phyloP scores from a whole-genome alignment of 2,797 vertebrate species.

The Spondyliosoma cantharus region DNA sequence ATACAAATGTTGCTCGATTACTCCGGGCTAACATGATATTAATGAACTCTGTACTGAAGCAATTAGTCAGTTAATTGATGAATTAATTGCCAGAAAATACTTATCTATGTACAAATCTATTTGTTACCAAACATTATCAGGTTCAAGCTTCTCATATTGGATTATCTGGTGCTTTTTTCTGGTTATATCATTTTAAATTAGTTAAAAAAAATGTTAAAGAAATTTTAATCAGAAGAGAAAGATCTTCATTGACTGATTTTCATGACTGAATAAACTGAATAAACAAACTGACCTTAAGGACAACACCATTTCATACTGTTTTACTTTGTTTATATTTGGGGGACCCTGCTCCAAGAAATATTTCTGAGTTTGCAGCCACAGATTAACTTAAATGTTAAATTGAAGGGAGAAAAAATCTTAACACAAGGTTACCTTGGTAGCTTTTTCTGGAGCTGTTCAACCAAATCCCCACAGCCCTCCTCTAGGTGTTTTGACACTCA shows the following conservation, averaged over 20 bases:
- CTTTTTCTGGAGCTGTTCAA: background rate
- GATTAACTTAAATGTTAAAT: background rate
- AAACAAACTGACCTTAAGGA: too few species aligned
- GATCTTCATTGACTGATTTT: too few species aligned
- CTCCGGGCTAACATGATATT: background rate
- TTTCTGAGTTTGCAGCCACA: background rate
- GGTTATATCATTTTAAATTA: background rate
- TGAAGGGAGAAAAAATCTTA: background rate
- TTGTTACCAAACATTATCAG: background rate
- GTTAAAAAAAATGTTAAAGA: too few species aligned
- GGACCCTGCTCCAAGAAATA: too few species aligned
- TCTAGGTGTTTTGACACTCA: background rate
- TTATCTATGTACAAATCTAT: background rate
- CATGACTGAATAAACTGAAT: too few species aligned
- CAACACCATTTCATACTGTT: too few species aligned
- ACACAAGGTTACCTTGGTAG: background rate
- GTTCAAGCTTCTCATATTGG: background rate
- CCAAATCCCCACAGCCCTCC: background rate
- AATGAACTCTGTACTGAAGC: background rate
- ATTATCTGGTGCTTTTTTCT: background rate
- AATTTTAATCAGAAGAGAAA: too few species aligned
- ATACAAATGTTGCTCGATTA: constrained; percentile 2
- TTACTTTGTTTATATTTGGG: too few species aligned
- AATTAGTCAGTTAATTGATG: background rate
- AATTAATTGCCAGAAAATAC: background rate